Evolutionary conservation across 2,113 vertebrate genomes (phyloP).

Genomic region (Heloderma charlesbogerti): DNA sequence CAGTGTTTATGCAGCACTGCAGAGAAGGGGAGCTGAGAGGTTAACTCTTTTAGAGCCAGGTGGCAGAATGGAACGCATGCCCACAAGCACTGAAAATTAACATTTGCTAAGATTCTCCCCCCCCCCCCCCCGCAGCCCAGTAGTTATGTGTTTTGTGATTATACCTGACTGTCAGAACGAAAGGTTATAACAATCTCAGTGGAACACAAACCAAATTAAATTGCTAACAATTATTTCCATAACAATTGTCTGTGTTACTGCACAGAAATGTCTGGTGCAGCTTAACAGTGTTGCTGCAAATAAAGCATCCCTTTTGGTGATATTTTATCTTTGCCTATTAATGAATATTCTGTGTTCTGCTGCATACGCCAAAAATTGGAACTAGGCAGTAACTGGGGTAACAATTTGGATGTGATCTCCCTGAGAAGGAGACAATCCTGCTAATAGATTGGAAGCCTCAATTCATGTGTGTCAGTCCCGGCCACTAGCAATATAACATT

Average conservation of each 20-base stretch:
- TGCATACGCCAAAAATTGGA: background rate
- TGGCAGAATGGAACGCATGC: background rate
- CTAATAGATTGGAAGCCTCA: background rate
- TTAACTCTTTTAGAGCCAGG: conserved; percentile 72
- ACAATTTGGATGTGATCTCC: background rate
- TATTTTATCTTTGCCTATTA: background rate
- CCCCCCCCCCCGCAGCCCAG: too few relatives aligned
- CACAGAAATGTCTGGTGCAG: background rate
- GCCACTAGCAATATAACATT: conserved; percentile 11
- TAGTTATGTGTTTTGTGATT: conserved; percentile 43
- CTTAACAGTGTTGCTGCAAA: background rate
- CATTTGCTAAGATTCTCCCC: background rate
- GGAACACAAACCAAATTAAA: background rate
- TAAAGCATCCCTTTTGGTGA: background rate
- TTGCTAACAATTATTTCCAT: background rate
- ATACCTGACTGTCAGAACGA: background rate
- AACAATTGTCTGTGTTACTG: background rate
- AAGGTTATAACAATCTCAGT: background rate
- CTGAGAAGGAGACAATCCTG: background rate
- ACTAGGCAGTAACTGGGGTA: background rate
- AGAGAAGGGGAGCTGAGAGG: conserved; percentile 49
- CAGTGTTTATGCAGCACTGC: conserved; percentile 74
- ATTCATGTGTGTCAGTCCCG: background rate
- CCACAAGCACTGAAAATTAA: conserved; percentile 19
- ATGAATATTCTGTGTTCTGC: background rate